Conservation (phyloP, 2,888 invertebrate species). For the Heteromyza rotundicornis region DNA sequence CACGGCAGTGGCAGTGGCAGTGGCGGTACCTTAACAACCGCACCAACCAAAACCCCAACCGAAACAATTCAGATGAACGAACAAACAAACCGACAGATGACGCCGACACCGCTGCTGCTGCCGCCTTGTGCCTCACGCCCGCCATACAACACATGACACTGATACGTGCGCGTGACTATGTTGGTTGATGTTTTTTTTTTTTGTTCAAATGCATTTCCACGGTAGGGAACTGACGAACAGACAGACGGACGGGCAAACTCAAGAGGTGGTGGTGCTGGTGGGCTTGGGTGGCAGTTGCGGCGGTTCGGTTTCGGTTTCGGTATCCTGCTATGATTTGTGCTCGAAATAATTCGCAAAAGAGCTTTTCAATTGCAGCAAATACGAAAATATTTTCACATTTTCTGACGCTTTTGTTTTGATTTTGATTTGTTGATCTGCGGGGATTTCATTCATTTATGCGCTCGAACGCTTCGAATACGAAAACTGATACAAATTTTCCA, state of each 20-base stretch:
- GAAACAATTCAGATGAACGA: too few species aligned
- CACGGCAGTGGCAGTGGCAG: background rate
- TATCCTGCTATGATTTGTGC: background rate
- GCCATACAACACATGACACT: background rate
- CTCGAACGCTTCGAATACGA: too few species aligned
- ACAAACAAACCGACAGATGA: too few species aligned
- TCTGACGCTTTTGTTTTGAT: background rate
- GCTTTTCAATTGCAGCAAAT: background rate
- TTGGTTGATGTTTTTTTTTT: background rate
- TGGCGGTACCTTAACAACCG: too few species aligned
- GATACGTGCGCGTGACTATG: constrained; percentile 2
- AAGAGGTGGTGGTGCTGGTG: background rate
- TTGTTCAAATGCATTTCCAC: background rate
- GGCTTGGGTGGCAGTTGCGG: too few species aligned
- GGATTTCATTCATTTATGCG: constrained; percentile 5
- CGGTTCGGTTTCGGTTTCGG: too few species aligned
- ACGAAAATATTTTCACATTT: background rate
- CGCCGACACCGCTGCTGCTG: too few species aligned
- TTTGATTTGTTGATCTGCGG: constrained; percentile 1
- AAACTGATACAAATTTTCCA: background rate
- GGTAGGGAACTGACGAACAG: too few species aligned
- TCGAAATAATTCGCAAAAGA: background rate
- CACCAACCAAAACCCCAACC: too few species aligned
- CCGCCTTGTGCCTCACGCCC: background rate
- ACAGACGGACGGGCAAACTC: background rate